Conservation (phyloP, 2,888 invertebrate genomes). For the Calameuta filiformis region DNA sequence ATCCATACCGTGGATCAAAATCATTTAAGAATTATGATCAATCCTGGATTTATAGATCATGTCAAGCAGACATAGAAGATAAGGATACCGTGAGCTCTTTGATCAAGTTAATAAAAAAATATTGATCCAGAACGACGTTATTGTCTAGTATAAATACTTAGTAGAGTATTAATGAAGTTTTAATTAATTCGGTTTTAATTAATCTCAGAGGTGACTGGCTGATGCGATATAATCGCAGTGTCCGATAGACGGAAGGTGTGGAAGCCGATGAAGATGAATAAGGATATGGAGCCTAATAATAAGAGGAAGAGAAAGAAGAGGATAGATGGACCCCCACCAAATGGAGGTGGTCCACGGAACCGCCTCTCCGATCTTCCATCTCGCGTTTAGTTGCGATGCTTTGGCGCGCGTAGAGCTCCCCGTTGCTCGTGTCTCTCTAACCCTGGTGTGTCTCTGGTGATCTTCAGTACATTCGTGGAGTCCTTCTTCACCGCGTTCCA, state of each 20-base stretch:
- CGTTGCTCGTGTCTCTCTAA: constrained; percentile 42
- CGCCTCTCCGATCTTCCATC: constrained; percentile 55
- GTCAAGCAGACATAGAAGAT: background rate
- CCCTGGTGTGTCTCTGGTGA: constrained; percentile 35
- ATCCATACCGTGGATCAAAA: background rate
- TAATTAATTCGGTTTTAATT: background rate
- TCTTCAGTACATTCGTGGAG: constrained; percentile 46
- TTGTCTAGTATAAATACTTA: background rate
- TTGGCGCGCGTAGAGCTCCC: constrained; percentile 43
- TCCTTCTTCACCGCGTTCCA: constrained; percentile 36
- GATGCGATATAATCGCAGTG: background rate
- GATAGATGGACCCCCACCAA: constrained; percentile 3
- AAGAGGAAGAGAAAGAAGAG: constrained; percentile 4
- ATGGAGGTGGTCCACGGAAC: constrained; percentile 61
- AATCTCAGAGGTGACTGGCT: background rate
- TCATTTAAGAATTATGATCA: background rate
- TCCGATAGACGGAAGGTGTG: background rate
- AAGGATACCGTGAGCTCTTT: too few species aligned
- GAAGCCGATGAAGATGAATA: background rate
- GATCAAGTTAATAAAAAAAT: too few species aligned
- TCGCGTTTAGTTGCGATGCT: constrained; percentile 37
- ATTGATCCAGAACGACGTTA: too few species aligned
- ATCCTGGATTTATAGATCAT: background rate
- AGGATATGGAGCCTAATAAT: background rate
- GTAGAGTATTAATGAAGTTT: background rate